Evolutionary conservation across 2,888 invertebrate genomes (phyloP).

Genomic region (Macaria liturata): DNA sequence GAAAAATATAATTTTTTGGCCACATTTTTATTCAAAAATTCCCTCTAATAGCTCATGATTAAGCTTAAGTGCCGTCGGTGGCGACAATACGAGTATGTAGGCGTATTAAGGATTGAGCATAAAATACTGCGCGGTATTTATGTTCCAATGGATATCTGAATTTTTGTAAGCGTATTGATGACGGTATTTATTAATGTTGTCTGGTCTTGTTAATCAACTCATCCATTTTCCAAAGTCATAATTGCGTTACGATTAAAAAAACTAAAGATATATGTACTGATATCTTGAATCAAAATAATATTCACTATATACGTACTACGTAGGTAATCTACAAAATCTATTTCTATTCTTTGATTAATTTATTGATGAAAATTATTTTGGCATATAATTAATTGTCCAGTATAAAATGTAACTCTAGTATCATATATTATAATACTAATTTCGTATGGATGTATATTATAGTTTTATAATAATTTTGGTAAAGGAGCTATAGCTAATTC

Average conservation of each 20-base stretch:
- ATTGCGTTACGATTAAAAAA: background rate
- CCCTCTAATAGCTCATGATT: constrained; percentile 56
- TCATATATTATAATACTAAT: too few species aligned
- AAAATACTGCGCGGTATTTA: constrained; percentile 28
- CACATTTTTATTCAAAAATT: constrained; percentile 49
- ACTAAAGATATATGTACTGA: background rate
- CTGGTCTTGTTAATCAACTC: background rate
- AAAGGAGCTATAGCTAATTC: too few species aligned
- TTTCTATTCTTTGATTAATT: too few species aligned
- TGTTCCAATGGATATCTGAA: constrained; percentile 16
- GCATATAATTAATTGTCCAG: too few species aligned
- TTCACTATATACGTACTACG: too few species aligned
- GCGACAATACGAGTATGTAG: constrained; percentile 42
- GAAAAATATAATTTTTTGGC: constrained; percentile 48
- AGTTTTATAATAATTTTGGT: too few species aligned
- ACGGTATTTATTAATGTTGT: background rate
- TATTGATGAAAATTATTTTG: too few species aligned
- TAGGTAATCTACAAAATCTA: too few species aligned
- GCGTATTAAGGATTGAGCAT: constrained; percentile 32
- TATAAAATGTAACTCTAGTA: too few species aligned
- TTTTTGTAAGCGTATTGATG: constrained; percentile 25
- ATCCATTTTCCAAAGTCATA: background rate
- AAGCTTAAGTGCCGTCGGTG: constrained; percentile 48
- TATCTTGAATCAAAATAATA: too few species aligned
- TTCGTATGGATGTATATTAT: too few species aligned